A percentile compares a stretch with the other conserved stretches of the same genome.
phyloP scores from a whole-genome alignment of 1,140 invertebrate genomes.

The Lerema accius region DNA sequence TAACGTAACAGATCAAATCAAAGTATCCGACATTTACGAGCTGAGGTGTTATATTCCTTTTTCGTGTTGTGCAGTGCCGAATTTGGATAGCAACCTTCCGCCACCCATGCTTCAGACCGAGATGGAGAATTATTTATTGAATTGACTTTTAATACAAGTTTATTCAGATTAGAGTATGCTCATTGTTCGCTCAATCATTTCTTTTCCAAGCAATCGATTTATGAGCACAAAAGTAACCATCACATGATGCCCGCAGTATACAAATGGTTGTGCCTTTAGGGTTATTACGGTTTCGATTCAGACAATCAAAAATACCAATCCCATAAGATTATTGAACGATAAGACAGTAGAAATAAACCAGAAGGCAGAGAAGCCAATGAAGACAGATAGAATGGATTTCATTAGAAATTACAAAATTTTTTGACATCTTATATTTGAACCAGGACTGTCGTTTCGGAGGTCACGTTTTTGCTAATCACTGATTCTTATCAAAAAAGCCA shows the following conservation, averaged over 20 bases:
- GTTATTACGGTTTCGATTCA: no score
- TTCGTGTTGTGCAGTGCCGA: slow-evolving; percentile 19
- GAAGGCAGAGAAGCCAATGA: no score
- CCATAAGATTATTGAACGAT: no score
- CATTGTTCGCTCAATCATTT: slow-evolving; percentile 10
- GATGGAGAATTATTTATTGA: slow-evolving; percentile 18
- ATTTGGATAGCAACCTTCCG: slow-evolving; percentile 15
- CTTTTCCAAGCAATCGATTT: no score
- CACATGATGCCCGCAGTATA: no score
- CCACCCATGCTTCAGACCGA: slow-evolving; percentile 2
- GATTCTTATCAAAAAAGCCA: slow-evolving; percentile 9
- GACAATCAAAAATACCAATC: no score
- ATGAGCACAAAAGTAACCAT: no score
- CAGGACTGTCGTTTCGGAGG: not conserved
- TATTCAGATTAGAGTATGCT: slow-evolving; percentile 5
- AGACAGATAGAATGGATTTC: no score
- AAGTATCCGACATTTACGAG: slow-evolving; percentile 44
- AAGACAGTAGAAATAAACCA: no score
- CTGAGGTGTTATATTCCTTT: slow-evolving; percentile 37
- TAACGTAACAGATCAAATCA: slow-evolving; percentile 59
- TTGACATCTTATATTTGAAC: not conserved
- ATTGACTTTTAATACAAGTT: slow-evolving; percentile 4
- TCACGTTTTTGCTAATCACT: not conserved
- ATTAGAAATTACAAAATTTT: no score
- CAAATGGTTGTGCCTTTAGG: no score